Evolutionary conservation across 2,888 invertebrate genomes (phyloP).

Genomic region (Hanleya hanleyi): DNA sequence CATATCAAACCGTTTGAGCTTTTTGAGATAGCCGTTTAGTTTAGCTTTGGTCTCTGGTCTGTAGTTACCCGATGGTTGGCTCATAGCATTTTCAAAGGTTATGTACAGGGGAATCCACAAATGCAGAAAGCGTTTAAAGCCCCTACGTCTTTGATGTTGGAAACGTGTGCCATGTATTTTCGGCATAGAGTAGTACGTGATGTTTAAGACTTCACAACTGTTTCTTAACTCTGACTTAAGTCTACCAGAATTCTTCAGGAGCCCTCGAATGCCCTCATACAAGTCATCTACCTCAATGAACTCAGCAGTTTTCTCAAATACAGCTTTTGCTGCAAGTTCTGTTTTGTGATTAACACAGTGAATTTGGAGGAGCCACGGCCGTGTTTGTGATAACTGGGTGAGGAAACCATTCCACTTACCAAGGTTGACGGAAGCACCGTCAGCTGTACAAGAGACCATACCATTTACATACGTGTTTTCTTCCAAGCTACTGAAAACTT

Average conservation of each 20-base stretch:
- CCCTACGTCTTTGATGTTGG: background rate
- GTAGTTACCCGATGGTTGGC: background rate
- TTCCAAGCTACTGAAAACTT: background rate
- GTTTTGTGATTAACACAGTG: background rate
- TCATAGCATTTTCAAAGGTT: background rate
- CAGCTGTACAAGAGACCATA: background rate
- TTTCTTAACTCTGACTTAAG: background rate
- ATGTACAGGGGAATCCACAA: background rate
- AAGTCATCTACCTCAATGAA: background rate
- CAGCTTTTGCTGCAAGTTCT: background rate
- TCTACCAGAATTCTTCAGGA: background rate
- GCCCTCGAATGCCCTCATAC: background rate
- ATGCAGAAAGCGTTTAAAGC: background rate
- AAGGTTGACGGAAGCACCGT: background rate
- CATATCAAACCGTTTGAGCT: background rate
- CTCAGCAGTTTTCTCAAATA: background rate
- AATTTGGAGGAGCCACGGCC: background rate
- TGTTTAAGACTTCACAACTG: background rate
- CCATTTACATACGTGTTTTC: background rate
- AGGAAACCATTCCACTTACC: background rate
- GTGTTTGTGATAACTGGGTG: background rate
- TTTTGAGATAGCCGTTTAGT: background rate
- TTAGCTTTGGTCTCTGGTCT: background rate
- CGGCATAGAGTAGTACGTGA: background rate
- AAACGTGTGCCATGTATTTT: background rate